These are phyloP conservation scores for Falcaria lacertinaria DNA, from an alignment of 2,888 invertebrate genomes.

Conservation along the genomic window DNA sequence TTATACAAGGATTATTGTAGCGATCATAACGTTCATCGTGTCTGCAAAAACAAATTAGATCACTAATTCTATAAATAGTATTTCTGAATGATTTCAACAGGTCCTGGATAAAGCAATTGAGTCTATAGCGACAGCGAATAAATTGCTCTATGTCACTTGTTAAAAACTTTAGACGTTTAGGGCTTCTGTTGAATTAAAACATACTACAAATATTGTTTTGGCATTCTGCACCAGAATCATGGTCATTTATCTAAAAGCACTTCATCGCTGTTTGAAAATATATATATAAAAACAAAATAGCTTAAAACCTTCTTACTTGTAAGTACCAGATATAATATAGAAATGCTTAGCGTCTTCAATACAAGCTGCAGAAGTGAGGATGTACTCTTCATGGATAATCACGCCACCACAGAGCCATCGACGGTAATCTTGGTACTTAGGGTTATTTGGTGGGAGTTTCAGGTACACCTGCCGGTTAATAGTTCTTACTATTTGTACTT, in stretches of 20 bases:
- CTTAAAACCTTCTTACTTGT: slow-evolving; percentile 21
- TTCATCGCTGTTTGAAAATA: too few species aligned
- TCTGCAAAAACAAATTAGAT: slow-evolving; percentile 18
- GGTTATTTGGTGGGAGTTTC: slow-evolving; percentile 44
- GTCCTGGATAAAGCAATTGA: too few species aligned
- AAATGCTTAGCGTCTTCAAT: slow-evolving; percentile 48
- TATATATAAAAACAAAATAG: too few species aligned
- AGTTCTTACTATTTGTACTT: neutral
- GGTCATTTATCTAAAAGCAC: too few species aligned
- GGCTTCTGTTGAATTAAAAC: too few species aligned
- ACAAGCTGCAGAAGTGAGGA: slow-evolving; percentile 52
- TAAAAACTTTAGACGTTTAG: too few species aligned
- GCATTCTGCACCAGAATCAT: too few species aligned
- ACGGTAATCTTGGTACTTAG: slow-evolving; percentile 44
- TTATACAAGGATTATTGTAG: slow-evolving; percentile 40
- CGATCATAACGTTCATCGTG: slow-evolving; percentile 37
- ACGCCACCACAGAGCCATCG: slow-evolving; percentile 53
- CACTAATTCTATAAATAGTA: neutral
- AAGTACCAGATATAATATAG: slow-evolving; percentile 49
- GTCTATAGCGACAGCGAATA: too few species aligned
- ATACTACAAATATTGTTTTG: too few species aligned
- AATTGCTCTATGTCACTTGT: too few species aligned
- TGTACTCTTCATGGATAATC: slow-evolving; percentile 49
- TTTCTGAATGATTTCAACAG: too few species aligned
- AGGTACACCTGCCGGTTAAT: slow-evolving; percentile 45